Percentiles rank a stretch among this genome's conserved stretches.
These are phyloP conservation scores for Musca vetustissima DNA, from an alignment of 1,140 invertebrate genomes.

Conservation along the genomic window DNA sequence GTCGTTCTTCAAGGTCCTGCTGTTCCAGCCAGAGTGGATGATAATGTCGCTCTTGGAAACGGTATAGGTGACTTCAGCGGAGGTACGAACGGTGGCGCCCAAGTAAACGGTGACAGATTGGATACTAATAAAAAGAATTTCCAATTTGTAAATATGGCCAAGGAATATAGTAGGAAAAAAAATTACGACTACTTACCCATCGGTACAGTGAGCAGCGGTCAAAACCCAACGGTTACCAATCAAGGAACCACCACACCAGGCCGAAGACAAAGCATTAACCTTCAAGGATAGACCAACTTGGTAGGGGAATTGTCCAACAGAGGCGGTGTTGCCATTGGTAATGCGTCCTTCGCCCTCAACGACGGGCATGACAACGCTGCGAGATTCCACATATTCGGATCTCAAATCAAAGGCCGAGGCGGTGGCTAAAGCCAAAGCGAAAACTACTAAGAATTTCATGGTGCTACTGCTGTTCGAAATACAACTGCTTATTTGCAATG, in stretches of 20 bases:
- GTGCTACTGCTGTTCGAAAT: background rate
- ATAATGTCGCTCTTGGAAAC: conserved; percentile 12
- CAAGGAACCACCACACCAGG: conserved; percentile 60
- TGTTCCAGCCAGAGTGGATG: conserved; percentile 20
- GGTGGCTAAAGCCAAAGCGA: conserved; percentile 18
- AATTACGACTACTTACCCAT: conserved; percentile 39
- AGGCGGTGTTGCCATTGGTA: conserved; percentile 43
- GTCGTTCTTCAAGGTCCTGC: conserved; percentile 38
- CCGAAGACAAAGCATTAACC: conserved; percentile 28
- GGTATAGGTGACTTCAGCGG: conserved; percentile 1
- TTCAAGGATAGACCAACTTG: conserved; percentile 50
- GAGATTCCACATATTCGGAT: background rate
- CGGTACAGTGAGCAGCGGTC: conserved; percentile 63
- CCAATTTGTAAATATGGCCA: no score
- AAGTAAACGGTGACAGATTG: conserved; percentile 15
- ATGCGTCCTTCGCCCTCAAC: conserved; percentile 45
- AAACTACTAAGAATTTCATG: conserved; percentile 27
- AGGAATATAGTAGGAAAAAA: no score
- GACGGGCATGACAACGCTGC: background rate
- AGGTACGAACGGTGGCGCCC: conserved; percentile 12
- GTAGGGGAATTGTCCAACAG: conserved; percentile 51
- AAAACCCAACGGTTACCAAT: conserved; percentile 60
- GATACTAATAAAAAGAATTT: conserved; percentile 6
- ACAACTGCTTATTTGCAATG: conserved; percentile 9
- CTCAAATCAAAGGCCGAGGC: background rate